phyloP scores from a whole-genome alignment of 2,113 vertebrate genomes.

The cat (Felis catus) region F.catus_Fca126_mat1.0 CM031413.1:9034001-9034500 shows the following conservation, averaged over 20 bases:
- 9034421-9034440: neutral
- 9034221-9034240: neutral
- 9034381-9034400: neutral
- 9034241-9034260: neutral
- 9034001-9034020: neutral
- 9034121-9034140: neutral
- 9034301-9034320: constrained; percentile 78
- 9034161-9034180: neutral
- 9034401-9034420: neutral
- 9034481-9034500: neutral
- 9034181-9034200: neutral
- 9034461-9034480: neutral
- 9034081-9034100: neutral
- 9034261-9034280: constrained; percentile 93
- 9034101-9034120: neutral
- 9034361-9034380: neutral
- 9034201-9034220: neutral
- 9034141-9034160: neutral
- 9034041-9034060: neutral
- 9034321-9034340: constrained; percentile 84
- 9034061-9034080: no score
- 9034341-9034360: neutral
- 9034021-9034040: neutral
- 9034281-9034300: constrained; percentile 93
- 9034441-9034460: neutral